Evolutionary conservation across 2,888 invertebrate species (phyloP), one percentile per base, ranked within the genome.

Genomic region (Nomada lathburiana): DNA sequence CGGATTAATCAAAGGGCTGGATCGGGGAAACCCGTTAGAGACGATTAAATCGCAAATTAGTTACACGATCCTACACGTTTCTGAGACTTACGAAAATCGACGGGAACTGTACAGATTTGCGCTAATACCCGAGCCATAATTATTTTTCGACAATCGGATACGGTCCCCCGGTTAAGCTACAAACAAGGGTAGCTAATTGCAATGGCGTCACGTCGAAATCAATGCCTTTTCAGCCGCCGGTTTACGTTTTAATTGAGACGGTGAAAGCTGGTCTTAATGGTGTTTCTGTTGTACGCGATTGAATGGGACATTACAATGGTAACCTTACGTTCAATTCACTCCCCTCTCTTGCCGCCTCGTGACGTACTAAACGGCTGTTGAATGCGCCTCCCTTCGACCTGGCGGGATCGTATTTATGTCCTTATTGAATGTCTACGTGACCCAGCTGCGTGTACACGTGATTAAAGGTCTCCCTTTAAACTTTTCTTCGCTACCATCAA

Each of bases 391-490:
- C 73, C 73, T 67, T 72, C 65, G 60, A 65, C 55, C 60, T 4
- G 62, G 11, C 73, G 67, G 71, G 84, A 86, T 88, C 80, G 79
- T 80, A 83, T 83, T 88, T 84, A 79, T 76, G 82, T 88, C 77
- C 84, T 86, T 88, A 88, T 88, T 88, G 77, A 88, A 88, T 86
- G 86, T 83, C 86, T 88, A 83, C 84, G 88, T 86, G 87, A 85
- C 63, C 65, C 36, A 60, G 36, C 65, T 71, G 57, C 57, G 67
- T 72, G 62, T 81, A 72, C 77, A 62, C 74, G 79, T 72, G 86
- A 88, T 88, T 88, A 82, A 57, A 64, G 60, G 20, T 68, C 71
- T 80, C 63, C 73, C 57, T 63, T 74, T 60, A 52, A 72, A 72
- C 42, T 62, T 52, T 13, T 69, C 69, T 64, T 73, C 59, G 73